Conservation (phyloP, 2,888 invertebrate genomes). For the Agrotis puta region DNA sequence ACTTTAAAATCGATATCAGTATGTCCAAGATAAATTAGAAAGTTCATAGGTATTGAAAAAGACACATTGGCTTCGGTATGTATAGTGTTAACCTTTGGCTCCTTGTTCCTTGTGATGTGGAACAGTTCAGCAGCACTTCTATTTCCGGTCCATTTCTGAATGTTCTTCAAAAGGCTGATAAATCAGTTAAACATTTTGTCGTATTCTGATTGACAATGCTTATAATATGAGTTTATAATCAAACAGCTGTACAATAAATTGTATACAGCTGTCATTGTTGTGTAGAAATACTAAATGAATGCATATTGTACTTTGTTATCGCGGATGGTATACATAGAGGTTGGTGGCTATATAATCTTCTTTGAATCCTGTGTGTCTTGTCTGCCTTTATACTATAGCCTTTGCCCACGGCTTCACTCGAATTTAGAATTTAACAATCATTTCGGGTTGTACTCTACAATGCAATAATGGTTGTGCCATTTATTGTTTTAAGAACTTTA, state of each 20-base stretch:
- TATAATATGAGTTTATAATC: conserved; percentile 19
- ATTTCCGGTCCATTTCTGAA: neutral
- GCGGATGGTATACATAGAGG: neutral
- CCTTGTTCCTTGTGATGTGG: neutral
- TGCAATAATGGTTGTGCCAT: too few species aligned
- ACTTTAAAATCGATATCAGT: too few species aligned
- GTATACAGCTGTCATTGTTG: conserved; percentile 36
- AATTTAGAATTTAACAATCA: too few species aligned
- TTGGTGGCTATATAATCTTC: neutral
- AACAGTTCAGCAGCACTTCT: neutral
- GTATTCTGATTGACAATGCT: conserved; percentile 1
- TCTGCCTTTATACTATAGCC: neutral
- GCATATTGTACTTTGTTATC: conserved; percentile 48
- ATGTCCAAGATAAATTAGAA: too few species aligned
- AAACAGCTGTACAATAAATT: conserved; percentile 6
- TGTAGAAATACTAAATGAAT: conserved; percentile 38
- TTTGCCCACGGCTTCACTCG: too few species aligned
- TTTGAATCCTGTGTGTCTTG: neutral
- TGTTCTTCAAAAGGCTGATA: neutral
- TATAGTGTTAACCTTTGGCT: too few species aligned
- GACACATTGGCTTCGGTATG: too few species aligned
- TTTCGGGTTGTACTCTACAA: too few species aligned
- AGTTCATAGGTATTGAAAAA: too few species aligned
- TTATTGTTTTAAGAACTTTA: too few species aligned
- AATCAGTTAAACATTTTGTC: neutral